Percentiles rank a stretch among this genome's conserved stretches.
phyloP scores from a whole-genome alignment of 1,140 invertebrate genomes.

The Drosophila sturtevanti region DNA sequence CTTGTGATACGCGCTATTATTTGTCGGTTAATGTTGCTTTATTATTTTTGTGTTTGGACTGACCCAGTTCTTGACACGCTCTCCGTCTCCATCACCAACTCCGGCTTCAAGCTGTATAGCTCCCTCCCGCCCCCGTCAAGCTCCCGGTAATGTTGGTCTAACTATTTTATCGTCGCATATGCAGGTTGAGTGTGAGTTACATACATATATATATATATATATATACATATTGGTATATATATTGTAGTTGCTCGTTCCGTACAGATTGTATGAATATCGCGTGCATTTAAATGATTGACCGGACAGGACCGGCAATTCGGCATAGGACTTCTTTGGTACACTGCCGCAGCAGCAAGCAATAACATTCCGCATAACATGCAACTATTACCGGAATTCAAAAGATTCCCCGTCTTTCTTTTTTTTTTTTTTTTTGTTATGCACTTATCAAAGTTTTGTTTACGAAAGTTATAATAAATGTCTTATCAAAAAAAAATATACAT shows the following conservation, averaged over 20 bases:
- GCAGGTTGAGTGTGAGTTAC: conserved; percentile 57
- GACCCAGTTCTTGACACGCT: conserved; percentile 73
- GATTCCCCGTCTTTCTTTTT: conserved; percentile 34
- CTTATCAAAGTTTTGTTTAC: neutral
- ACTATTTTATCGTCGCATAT: conserved; percentile 58
- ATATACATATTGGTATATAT: neutral
- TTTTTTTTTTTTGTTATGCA: neutral
- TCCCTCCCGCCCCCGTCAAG: neutral
- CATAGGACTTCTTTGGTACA: conserved; percentile 41
- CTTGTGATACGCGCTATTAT: conserved; percentile 62
- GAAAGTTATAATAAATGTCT: neutral
- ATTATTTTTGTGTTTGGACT: conserved; percentile 60
- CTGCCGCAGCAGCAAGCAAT: conserved; percentile 45
- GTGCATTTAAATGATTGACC: conserved; percentile 80
- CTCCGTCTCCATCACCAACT: conserved; percentile 1
- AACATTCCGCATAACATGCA: conserved; percentile 46
- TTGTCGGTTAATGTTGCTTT: conserved; percentile 78
- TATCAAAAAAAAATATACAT: neutral
- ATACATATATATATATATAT: no score
- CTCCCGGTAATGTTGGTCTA: conserved; percentile 45
- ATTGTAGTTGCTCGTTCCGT: neutral
- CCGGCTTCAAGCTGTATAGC: neutral
- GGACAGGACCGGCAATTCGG: conserved; percentile 31
- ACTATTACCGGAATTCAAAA: conserved; percentile 49
- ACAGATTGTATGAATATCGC: conserved; percentile 59